A percentile compares a stretch with the other conserved stretches of the same genome.
Evolutionary conservation across 1,140 invertebrate species (phyloP).

Genomic region (Thaumatotibia leucotreta): DNA sequence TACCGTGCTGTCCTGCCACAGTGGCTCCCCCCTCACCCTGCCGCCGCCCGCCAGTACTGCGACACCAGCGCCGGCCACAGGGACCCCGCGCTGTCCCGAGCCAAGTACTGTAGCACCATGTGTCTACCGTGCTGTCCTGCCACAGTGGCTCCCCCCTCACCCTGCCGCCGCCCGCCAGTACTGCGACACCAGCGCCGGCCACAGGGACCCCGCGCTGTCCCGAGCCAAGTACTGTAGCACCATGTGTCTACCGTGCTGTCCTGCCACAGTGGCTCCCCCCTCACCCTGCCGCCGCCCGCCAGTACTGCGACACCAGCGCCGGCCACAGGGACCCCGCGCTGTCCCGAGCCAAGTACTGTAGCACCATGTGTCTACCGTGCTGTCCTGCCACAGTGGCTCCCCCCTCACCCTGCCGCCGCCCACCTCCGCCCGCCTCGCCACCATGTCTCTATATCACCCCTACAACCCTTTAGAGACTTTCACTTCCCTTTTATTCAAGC

Average conservation of each 20-base stretch:
- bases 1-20: too few relatives aligned
- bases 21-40: too few relatives aligned
- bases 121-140: not conserved
- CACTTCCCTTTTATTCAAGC: too few relatives aligned
- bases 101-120: conserved; percentile 45
- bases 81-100: conserved; percentile 49
- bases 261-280: not conserved
- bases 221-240: too few relatives aligned
- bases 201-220: too few relatives aligned
- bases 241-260: not conserved
- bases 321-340: conserved; percentile 46
- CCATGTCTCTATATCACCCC: too few relatives aligned
- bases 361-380: not conserved
- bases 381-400: not conserved
- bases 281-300: conserved; percentile 23
- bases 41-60: conserved; percentile 44
- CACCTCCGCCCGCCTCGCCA: too few relatives aligned
- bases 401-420: not conserved
- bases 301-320: conserved; percentile 61
- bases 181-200: too few relatives aligned
- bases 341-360: conserved; percentile 34
- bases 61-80: conserved; percentile 48
- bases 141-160: too few relatives aligned
- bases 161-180: too few relatives aligned
- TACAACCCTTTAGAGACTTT: too few relatives aligned